A percentile compares a stretch with the other conserved stretches of the same genome.
Evolutionary conservation across 2,113 vertebrate species (phyloP).

Genomic region (Oxyruncus cristatus): DNA sequence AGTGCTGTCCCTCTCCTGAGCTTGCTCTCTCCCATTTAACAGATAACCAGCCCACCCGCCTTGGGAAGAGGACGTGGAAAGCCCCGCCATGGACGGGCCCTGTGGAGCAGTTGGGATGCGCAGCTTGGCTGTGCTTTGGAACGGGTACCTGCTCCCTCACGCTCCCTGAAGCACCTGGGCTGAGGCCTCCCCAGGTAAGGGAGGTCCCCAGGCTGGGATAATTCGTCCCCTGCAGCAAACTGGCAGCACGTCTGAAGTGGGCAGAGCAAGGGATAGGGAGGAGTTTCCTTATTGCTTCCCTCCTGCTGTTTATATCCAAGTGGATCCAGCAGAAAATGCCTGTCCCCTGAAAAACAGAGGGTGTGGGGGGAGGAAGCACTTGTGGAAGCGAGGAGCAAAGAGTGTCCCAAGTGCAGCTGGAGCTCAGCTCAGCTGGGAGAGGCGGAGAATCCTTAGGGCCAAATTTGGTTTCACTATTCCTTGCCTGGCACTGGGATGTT

Average conservation of each 20-base stretch:
- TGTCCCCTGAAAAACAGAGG: not conserved
- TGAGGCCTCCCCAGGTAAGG: not conserved
- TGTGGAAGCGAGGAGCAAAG: not conserved
- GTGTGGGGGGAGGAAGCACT: not conserved
- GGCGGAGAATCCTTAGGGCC: not conserved
- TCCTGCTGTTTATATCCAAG: not conserved
- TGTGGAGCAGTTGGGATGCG: not conserved
- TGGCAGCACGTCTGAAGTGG: not conserved
- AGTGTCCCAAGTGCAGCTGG: not conserved
- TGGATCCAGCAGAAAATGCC: not conserved
- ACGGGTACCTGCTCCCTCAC: not conserved
- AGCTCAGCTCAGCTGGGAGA: not conserved
- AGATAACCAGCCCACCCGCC: not conserved
- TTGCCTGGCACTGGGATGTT: not conserved
- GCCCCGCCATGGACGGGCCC: not conserved
- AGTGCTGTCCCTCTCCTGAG: not conserved
- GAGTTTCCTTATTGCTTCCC: constrained; percentile 21
- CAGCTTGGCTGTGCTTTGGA: not conserved
- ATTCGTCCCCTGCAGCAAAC: not conserved
- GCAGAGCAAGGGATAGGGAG: not conserved
- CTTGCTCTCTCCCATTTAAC: not conserved
- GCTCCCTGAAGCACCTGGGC: not conserved
- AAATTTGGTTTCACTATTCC: not conserved
- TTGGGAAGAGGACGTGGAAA: not conserved
- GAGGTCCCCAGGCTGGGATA: not conserved